Percentiles rank a stretch among this genome's conserved stretches.
Evolutionary conservation across 2,888 invertebrate species (phyloP).

Genomic region (Priocnemis perturbator): DNA sequence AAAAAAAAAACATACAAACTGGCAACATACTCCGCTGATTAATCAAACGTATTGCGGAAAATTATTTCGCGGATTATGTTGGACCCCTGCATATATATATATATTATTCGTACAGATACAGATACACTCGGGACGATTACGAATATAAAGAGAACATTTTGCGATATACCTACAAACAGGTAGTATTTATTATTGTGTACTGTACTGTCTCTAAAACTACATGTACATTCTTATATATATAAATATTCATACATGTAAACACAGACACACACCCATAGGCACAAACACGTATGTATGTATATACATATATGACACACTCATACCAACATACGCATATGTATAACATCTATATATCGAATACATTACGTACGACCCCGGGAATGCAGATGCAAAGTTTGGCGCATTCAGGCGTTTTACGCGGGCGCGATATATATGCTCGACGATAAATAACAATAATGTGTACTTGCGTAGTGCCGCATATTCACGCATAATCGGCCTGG

Average conservation of each 20-base stretch:
- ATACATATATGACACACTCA: constrained; percentile 53
- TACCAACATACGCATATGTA: constrained; percentile 57
- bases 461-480: neutral
- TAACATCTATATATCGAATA: constrained; percentile 64
- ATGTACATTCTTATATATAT: constrained; percentile 66
- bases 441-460: neutral
- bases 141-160: constrained; percentile 52
- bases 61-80: constrained; percentile 42
- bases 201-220: constrained; percentile 68
- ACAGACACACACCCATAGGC: constrained; percentile 23
- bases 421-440: constrained; percentile 12
- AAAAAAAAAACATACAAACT: constrained; percentile 36
- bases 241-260: constrained; percentile 47
- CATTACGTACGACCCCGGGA: constrained; percentile 70
- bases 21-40: constrained; percentile 30
- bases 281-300: constrained; percentile 41
- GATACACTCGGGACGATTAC: constrained; percentile 20
- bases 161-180: constrained; percentile 65
- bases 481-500: neutral
- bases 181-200: constrained; percentile 74
- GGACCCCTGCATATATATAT: constrained; percentile 51
- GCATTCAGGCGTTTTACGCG: constrained; percentile 51
- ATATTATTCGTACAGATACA: constrained; percentile 24
- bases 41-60: constrained; percentile 28
- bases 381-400: constrained; percentile 69